Conservation (phyloP, 2,113 vertebrate species). For the Piprites chloris region DNA sequence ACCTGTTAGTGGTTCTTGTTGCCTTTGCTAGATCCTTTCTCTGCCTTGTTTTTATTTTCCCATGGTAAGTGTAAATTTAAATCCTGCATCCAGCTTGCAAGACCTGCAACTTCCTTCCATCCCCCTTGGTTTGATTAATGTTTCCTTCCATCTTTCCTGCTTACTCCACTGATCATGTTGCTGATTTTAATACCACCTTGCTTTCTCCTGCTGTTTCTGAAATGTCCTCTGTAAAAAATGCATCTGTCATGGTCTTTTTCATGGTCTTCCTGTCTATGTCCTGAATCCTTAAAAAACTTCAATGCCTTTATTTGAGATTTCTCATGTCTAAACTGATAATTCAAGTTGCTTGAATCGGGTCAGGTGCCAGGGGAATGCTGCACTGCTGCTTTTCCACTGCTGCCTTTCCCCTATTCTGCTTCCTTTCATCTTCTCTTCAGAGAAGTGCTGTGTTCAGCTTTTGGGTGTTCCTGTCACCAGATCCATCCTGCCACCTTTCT, state of each 20-base stretch:
- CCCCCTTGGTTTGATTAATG: not conserved
- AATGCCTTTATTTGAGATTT: not conserved
- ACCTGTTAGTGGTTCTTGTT: not conserved
- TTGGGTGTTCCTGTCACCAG: not conserved
- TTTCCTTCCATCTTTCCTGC: not conserved
- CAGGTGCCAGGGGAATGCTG: not conserved
- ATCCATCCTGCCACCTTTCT: not conserved
- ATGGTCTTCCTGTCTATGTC: not conserved
- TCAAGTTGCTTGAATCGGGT: not conserved
- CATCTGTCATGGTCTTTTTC: not conserved
- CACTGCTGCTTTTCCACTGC: not conserved
- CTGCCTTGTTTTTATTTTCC: not conserved
- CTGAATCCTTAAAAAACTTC: not conserved
- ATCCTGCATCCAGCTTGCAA: not conserved
- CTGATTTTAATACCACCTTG: not conserved
- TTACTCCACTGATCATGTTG: not conserved
- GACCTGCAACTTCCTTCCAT: not conserved
- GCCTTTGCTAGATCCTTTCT: not conserved
- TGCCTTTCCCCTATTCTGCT: not conserved
- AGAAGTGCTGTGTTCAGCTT: not conserved
- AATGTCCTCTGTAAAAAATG: not conserved
- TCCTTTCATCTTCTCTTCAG: not conserved
- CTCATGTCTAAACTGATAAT: not conserved
- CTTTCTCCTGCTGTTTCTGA: not conserved
- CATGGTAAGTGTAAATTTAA: not conserved